A percentile compares a stretch with the other conserved stretches of the same genome.
Conservation (phyloP, 2,888 invertebrate species). For the Pseudococcus viburni region DNA sequence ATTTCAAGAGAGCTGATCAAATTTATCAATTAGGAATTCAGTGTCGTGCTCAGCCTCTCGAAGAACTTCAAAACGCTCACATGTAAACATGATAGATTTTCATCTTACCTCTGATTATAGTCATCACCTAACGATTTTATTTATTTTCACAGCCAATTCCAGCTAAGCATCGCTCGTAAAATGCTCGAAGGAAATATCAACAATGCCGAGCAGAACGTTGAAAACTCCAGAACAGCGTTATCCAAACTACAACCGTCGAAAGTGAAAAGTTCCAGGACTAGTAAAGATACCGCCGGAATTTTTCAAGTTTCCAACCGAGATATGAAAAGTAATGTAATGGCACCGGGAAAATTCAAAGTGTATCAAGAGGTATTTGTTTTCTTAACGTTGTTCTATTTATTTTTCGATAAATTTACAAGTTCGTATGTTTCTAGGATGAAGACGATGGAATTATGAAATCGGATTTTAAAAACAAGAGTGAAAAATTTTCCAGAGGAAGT, state of each 20-base stretch:
- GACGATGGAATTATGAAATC: neutral
- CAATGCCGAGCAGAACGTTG: constrained; percentile 75
- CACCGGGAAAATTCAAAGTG: constrained; percentile 54
- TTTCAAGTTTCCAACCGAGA: constrained; percentile 19
- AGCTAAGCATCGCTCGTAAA: constrained; percentile 79
- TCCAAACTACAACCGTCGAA: constrained; percentile 56
- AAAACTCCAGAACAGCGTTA: constrained; percentile 70
- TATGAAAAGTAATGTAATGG: neutral
- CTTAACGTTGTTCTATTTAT: neutral
- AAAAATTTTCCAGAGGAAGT: constrained; percentile 61
- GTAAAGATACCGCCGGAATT: constrained; percentile 58
- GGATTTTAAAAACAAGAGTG: constrained; percentile 38
- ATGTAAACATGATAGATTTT: constrained; percentile 73
- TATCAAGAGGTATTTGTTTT: constrained; percentile 59
- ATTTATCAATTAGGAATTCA: constrained; percentile 85
- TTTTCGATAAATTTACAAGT: neutral
- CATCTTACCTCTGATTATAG: neutral
- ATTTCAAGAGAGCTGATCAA: constrained; percentile 86
- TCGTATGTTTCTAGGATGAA: constrained; percentile 54
- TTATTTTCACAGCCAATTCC: constrained; percentile 77
- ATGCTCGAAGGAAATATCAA: constrained; percentile 72
- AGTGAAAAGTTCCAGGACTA: constrained; percentile 48
- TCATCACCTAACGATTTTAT: too few relatives aligned
- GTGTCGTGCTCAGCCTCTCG: constrained; percentile 84
- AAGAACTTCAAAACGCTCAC: constrained; percentile 83